phyloP scores from a whole-genome alignment of 1,140 invertebrate species.

The Drosophila takahashii region DNA sequence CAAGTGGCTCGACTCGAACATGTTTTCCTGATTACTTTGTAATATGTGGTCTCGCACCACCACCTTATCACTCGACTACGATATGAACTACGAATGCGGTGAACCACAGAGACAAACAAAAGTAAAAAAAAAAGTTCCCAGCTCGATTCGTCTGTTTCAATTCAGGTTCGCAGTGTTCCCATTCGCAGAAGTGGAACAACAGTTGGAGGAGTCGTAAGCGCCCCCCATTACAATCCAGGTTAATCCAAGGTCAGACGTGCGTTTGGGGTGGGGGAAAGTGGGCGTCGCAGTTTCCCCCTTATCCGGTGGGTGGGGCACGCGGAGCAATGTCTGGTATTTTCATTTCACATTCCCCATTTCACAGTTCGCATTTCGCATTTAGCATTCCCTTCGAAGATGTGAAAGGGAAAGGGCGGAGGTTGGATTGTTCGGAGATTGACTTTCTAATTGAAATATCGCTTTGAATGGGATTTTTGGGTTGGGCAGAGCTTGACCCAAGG shows the following conservation, averaged over 20 bases:
- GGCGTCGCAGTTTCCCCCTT: neutral
- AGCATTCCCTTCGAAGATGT: slow-evolving; percentile 17
- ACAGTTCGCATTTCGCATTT: neutral
- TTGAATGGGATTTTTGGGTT: slow-evolving; percentile 19
- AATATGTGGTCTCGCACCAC: slow-evolving; percentile 6
- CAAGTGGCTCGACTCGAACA: slow-evolving; percentile 16
- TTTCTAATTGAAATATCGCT: slow-evolving; percentile 43
- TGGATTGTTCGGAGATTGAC: slow-evolving; percentile 25
- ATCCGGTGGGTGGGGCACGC: neutral
- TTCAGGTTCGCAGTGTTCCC: neutral
- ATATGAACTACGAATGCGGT: slow-evolving; percentile 29
- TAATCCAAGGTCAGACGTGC: slow-evolving; percentile 17
- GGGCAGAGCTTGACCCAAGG: slow-evolving; percentile 14
- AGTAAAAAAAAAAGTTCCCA: slow-evolving; percentile 9
- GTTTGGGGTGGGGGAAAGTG: neutral
- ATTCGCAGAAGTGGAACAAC: slow-evolving; percentile 34
- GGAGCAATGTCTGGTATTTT: slow-evolving; percentile 33
- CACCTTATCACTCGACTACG: slow-evolving; percentile 15
- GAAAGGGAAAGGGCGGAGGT: slow-evolving; percentile 22
- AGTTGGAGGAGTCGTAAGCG: slow-evolving; percentile 15
- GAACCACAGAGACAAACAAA: slow-evolving; percentile 27
- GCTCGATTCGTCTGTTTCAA: slow-evolving; percentile 8
- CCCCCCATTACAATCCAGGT: slow-evolving; percentile 19
- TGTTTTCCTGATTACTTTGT: slow-evolving; percentile 11
- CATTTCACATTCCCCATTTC: slow-evolving; percentile 18